Evolutionary conservation across 2,113 vertebrate species (phyloP).

Genomic region (Neogobius melanostomus): DNA sequence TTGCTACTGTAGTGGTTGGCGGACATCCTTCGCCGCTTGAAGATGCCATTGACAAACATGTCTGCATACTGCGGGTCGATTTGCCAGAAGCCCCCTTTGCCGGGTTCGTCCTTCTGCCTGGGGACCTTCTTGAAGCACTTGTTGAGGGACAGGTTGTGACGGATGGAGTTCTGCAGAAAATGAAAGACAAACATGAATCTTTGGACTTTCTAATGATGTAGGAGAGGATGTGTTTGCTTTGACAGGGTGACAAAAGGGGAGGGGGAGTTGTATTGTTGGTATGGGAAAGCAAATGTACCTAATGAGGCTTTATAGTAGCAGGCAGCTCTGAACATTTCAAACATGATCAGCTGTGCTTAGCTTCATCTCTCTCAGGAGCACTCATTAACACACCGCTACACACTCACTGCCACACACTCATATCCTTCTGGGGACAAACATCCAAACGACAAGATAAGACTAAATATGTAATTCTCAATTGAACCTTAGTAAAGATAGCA

Average conservation of each 20-base stretch:
- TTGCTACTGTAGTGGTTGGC: constrained; percentile 67
- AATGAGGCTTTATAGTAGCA: constrained; percentile 77
- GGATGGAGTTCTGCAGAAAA: constrained; percentile 86
- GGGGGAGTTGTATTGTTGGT: constrained; percentile 63
- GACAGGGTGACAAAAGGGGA: constrained; percentile 28
- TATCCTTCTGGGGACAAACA: neutral
- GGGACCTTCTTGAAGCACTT: constrained; percentile 96
- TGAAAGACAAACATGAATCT: constrained; percentile 11
- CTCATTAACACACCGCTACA: constrained; percentile 68
- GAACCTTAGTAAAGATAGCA: neutral
- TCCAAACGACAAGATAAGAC: neutral
- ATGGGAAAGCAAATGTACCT: constrained; percentile 73
- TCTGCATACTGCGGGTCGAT: constrained; percentile 84
- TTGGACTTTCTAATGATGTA: constrained; percentile 24
- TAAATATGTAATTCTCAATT: neutral
- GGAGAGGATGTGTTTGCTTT: constrained; percentile 31
- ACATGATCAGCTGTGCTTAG: constrained; percentile 76
- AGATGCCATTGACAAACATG: constrained; percentile 83
- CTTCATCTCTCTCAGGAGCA: constrained; percentile 73
- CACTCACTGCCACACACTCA: neutral
- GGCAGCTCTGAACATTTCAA: constrained; percentile 73
- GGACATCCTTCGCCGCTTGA: constrained; percentile 80
- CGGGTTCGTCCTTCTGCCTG: constrained; percentile 88
- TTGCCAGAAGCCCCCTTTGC: constrained; percentile 90
- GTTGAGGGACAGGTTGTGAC: constrained; percentile 92